Conservation (phyloP, 2,797 vertebrate genomes). For the Danio tinwini region DNA sequence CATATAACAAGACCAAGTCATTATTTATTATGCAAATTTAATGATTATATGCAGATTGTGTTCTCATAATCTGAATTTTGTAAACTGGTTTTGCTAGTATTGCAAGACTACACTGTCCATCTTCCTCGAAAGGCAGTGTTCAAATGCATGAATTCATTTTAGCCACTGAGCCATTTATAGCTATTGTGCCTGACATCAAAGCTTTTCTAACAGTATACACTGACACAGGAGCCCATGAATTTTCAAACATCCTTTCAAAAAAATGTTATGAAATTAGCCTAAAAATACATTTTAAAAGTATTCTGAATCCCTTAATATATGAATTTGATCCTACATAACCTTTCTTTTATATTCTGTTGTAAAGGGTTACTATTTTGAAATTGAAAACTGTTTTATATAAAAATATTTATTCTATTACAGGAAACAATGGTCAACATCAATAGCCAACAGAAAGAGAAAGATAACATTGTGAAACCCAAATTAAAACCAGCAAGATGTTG, state of each 20-base stretch:
- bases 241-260: neutral
- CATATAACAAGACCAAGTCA: neutral
- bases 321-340: neutral
- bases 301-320: neutral
- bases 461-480: neutral
- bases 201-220: slow-evolving; percentile 22
- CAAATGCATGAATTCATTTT: slow-evolving; percentile 23
- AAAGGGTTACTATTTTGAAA: neutral
- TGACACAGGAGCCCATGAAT: slow-evolving; percentile 14
- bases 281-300: slow-evolving; percentile 19
- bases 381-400: neutral
- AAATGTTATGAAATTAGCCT: neutral
- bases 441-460: too few species aligned
- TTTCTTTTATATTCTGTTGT: neutral
- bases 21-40: neutral
- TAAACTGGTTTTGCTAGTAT: neutral
- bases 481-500: neutral
- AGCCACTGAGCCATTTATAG: slow-evolving; percentile 29
- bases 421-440: neutral
- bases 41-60: neutral
- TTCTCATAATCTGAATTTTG: neutral
- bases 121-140: neutral
- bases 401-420: neutral
- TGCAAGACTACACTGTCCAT: neutral
- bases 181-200: slow-evolving; percentile 31